A percentile compares a stretch with the other conserved stretches of the same genome.
Evolutionary conservation across 2,113 vertebrate genomes (phyloP).

Genomic region (Cyrtonyx montezumae): DNA sequence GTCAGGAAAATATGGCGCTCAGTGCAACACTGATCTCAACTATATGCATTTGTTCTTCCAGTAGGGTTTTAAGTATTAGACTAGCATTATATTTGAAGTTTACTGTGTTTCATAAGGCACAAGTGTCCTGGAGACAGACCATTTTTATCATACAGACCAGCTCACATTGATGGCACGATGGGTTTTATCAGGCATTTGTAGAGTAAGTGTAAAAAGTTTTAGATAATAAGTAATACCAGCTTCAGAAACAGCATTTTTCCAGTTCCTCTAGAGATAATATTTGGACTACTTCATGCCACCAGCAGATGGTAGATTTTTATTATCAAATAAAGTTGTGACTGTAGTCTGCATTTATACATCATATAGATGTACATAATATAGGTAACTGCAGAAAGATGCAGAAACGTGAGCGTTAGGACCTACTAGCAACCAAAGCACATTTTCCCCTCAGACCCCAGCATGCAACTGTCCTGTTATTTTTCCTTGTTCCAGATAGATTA

Average conservation of each 20-base stretch:
- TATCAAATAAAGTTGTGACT: not conserved
- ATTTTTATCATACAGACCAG: not conserved
- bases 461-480: not conserved
- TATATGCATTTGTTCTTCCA: not conserved
- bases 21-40: not conserved
- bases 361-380: not conserved
- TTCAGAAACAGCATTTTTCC: not conserved
- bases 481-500: not conserved
- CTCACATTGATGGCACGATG: not conserved
- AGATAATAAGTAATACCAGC: not conserved
- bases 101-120: not conserved
- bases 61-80: not conserved
- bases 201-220: not conserved
- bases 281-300: not conserved
- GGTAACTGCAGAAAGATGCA: not conserved
- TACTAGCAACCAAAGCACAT: not conserved
- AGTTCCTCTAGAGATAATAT: not conserved
- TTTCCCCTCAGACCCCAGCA: not conserved
- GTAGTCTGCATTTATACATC: not conserved
- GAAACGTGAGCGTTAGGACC: not conserved
- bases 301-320: not conserved
- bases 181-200: not conserved
- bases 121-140: not conserved
- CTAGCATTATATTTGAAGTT: not conserved
- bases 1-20: not conserved